Conservation (phyloP, 2,113 vertebrate species). For the Micronycteris hirsuta region DNA sequence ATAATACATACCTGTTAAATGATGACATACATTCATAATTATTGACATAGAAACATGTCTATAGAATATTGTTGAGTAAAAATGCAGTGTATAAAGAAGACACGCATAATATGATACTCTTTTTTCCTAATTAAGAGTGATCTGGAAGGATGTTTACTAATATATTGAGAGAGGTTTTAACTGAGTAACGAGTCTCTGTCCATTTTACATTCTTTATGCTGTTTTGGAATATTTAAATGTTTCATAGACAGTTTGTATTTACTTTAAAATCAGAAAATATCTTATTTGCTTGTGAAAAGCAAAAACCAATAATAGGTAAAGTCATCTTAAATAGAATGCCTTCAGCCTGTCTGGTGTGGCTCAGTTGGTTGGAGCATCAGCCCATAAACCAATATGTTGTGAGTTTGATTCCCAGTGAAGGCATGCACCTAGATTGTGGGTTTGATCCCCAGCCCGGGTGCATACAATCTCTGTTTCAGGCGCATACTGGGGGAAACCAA, state of each 20-base stretch:
- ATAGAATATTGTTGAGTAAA: background rate
- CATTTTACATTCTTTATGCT: constrained; percentile 5
- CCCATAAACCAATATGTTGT: too few species aligned
- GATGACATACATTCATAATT: background rate
- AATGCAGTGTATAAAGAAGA: background rate
- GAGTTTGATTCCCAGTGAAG: too few species aligned
- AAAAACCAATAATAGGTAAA: background rate
- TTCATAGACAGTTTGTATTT: background rate
- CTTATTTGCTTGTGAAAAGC: background rate
- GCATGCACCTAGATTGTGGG: too few species aligned
- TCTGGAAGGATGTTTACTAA: background rate
- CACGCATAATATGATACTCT: background rate
- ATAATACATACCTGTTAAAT: background rate
- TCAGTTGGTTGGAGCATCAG: too few species aligned
- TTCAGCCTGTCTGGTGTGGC: too few species aligned
- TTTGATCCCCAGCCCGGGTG: too few species aligned
- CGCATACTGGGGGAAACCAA: too few species aligned
- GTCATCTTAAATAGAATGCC: background rate
- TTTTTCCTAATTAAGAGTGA: background rate
- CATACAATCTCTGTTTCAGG: too few species aligned
- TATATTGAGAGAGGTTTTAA: background rate
- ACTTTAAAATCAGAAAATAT: constrained; percentile 17
- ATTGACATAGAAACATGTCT: background rate
- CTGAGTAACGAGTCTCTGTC: background rate
- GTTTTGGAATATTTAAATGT: background rate